Evolutionary conservation across 2,888 invertebrate genomes (phyloP).

Genomic region (Macrophya annulata): DNA sequence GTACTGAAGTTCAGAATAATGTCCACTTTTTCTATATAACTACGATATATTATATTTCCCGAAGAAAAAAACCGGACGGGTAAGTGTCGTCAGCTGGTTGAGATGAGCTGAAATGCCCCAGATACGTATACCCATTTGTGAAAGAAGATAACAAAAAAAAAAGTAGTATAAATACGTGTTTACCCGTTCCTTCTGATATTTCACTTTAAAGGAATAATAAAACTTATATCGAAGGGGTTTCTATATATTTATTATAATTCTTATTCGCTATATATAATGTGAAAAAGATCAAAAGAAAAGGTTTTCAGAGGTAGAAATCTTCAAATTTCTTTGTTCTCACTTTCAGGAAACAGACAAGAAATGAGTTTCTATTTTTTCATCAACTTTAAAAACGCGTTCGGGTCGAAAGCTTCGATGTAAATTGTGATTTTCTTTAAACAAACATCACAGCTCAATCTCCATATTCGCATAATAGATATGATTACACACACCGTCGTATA

Average conservation of each 20-base stretch:
- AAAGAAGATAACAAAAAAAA: not conserved
- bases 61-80: not conserved
- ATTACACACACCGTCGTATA: not conserved
- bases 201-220: not conserved
- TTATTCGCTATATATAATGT: not conserved
- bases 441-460: not conserved
- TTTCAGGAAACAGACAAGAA: too few relatives aligned
- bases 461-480: not conserved
- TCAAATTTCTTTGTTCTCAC: too few relatives aligned
- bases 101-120: constrained; percentile 1
- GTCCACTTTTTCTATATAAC: not conserved
- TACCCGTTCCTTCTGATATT: not conserved
- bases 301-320: not conserved
- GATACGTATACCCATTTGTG: not conserved
- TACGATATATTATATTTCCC: not conserved
- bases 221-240: not conserved
- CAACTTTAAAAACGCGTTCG: not conserved
- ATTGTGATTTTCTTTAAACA: not conserved
- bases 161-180: not conserved
- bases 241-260: not conserved
- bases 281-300: not conserved
- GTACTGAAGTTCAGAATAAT: not conserved
- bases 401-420: not conserved
- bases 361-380: not conserved
- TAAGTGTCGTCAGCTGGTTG: not conserved